Percentiles rank a stretch among this genome's conserved stretches.
These are phyloP conservation scores for Trissoscelio sp. DNA, from an alignment of 2,888 invertebrate genomes.

Conservation along the genomic window DNA sequence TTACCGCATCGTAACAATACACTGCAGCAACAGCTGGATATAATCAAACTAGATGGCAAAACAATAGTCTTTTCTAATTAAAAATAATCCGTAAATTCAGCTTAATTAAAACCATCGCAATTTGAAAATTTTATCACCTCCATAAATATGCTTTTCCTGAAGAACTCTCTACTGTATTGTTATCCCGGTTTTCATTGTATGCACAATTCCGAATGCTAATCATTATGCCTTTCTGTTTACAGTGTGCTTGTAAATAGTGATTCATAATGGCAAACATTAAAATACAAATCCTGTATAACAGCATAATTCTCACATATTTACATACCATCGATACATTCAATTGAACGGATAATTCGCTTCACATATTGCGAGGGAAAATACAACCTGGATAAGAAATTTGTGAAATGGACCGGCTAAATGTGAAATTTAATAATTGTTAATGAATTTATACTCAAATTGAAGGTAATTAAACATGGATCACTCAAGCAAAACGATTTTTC, in stretches of 20 bases:
- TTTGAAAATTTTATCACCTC: background rate
- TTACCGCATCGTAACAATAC: slow-evolving; percentile 22
- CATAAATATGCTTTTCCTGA: background rate
- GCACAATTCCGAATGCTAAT: background rate
- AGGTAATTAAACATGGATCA: too few relatives aligned
- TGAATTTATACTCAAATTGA: too few relatives aligned
- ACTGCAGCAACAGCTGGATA: slow-evolving; percentile 18
- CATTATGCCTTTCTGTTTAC: background rate
- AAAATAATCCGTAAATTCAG: slow-evolving; percentile 11
- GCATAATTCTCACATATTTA: background rate
- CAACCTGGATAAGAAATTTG: too few relatives aligned
- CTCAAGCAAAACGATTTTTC: too few relatives aligned
- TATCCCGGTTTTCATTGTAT: background rate
- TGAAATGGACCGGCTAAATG: too few relatives aligned
- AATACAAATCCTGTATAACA: background rate
- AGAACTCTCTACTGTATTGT: background rate
- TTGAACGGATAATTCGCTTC: background rate
- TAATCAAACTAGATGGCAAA: slow-evolving; percentile 2
- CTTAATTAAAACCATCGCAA: background rate
- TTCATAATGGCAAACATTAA: slow-evolving; percentile 1
- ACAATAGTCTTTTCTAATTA: slow-evolving; percentile 16
- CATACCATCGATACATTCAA: slow-evolving; percentile 1
- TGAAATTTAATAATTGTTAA: too few relatives aligned
- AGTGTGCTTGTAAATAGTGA: background rate
- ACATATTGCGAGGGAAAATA: too few relatives aligned